Evolutionary conservation across 2,888 invertebrate species (phyloP), one percentile per base, ranked within the genome.

Genomic region (Apotomis betuletana): DNA sequence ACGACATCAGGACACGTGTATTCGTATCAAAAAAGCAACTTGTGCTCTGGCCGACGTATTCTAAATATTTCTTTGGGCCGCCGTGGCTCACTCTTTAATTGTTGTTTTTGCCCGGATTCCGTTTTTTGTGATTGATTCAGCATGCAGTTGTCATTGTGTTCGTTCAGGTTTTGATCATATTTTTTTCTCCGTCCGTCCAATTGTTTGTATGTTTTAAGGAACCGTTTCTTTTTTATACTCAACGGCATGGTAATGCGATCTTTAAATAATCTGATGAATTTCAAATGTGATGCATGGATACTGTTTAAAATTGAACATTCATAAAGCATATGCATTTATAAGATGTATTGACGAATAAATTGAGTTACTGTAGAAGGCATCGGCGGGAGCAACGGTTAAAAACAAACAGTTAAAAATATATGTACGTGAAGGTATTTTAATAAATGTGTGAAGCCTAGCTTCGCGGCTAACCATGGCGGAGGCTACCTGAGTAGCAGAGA

Each of bases 101-200:
- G 92, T 92, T 89, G 92, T 92, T 92, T 92, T 93, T 93, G 88
- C 91, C 85, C 89, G 90, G 85, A 91, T 92, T 91, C 91, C 88
- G 86, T 91, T 92, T 92, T 93, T 92, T 92, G 90, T 92, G 90
- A 91, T 91, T 90, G 92, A 92, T 91, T 90, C 91, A 89, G 87
- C 90, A 87, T 89, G 90, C 92, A 91, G 92, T 92, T 91, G 91
- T 92, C 91, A 91, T 93, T 92, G 92, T 93, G 86, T 89, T 87
- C 90, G 89, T 87, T 89, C 88, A 83, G 88, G 91, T 86, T 88
- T 84, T 86, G 90, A 90, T 90, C 89, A 87, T 85, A 86, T 89
- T 91, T 92, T 89, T 92, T 87, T 79, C 82, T 80, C 78, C 76
- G 77, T 76, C 74, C 83, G 78, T 84, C 86, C 90, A 86, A 89